Evolutionary conservation across 2,797 vertebrate genomes (phyloP), one percentile per base, ranked within the genome.

Genomic region (Chloroceryle inda): DNA sequence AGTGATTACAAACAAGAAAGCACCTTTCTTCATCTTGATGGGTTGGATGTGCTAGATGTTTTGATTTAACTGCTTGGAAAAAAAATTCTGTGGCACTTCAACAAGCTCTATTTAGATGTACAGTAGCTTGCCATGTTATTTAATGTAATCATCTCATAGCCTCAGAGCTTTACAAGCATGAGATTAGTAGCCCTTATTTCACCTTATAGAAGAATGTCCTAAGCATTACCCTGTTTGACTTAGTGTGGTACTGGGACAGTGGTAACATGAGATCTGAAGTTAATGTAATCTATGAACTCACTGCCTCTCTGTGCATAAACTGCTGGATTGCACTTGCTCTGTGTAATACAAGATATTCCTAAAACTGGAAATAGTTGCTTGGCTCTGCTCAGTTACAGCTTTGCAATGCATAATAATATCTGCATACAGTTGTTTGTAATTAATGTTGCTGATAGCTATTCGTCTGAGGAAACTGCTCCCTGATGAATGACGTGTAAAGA

Each of bases 41-140:
- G 3, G 20, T 77, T 0, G 0, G 35, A 52, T 33, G 13, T 0
- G 0, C 35, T 73, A n/a, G 26, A n/a, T 69, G 45, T 64, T 93
- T 91, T 58, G 21, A 45, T 81, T 63, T 71, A 66, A 67, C n/a
- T 44, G 40, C 35, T 77, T 78, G 37, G n/a, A 52, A 82, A 64
- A 35, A 85, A 50, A 19, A 0, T 16, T 77, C 21, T 61, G 55
- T 29, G 20, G 8, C 6, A 3, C 26, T 69, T 59, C 63, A 78
- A 44, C 9, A 47, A 47, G 18, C 19, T 66, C 27, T 11, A 7
- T 73, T 75, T 75, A 35, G 59, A 73, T 16, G 10, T 63, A 68
- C 29, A 55, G 11, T 22, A 55, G 91, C 2, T 33, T 69, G 40
- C 8, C 17, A 17, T 40, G 88, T 88, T 49, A 38, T 38, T 80